Evolutionary conservation across 2,797 vertebrate genomes (phyloP).

Genomic region (Arremon brunneinucha): DNA sequence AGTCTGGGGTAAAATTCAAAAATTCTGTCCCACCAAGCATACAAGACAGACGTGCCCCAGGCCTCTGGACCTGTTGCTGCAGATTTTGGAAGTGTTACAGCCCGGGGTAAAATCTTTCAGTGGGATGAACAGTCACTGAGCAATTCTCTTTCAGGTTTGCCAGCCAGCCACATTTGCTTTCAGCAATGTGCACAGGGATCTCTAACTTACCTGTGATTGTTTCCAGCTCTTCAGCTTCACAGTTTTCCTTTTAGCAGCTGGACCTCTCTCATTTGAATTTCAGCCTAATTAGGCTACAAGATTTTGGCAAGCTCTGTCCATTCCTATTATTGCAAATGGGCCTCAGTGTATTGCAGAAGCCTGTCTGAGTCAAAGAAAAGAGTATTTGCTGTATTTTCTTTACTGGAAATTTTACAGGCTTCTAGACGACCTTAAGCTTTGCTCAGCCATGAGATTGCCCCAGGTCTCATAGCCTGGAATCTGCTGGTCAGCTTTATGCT

Average conservation of each 20-base stretch:
- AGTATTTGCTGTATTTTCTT: background rate
- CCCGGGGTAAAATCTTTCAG: background rate
- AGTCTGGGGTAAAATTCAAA: background rate
- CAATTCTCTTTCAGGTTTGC: background rate
- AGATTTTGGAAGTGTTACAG: background rate
- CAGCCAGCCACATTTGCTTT: background rate
- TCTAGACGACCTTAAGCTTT: background rate
- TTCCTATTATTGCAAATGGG: slow-evolving; percentile 4
- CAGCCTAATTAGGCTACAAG: slow-evolving; percentile 7
- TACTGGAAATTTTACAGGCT: background rate
- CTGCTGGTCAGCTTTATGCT: background rate
- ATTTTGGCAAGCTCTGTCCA: background rate
- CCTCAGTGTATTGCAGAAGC: background rate
- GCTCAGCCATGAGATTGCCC: background rate
- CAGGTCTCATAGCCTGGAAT: background rate
- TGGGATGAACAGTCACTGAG: background rate
- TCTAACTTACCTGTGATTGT: background rate
- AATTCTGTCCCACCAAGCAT: background rate
- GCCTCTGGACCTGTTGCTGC: background rate
- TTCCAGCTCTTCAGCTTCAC: background rate
- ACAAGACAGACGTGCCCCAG: background rate
- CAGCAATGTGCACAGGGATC: background rate
- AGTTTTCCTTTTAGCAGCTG: slow-evolving; percentile 31
- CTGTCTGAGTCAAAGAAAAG: background rate
- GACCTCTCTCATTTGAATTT: slow-evolving; percentile 24